phyloP scores from a whole-genome alignment of 2,113 vertebrate species.

The Amia ocellicauda region DNA sequence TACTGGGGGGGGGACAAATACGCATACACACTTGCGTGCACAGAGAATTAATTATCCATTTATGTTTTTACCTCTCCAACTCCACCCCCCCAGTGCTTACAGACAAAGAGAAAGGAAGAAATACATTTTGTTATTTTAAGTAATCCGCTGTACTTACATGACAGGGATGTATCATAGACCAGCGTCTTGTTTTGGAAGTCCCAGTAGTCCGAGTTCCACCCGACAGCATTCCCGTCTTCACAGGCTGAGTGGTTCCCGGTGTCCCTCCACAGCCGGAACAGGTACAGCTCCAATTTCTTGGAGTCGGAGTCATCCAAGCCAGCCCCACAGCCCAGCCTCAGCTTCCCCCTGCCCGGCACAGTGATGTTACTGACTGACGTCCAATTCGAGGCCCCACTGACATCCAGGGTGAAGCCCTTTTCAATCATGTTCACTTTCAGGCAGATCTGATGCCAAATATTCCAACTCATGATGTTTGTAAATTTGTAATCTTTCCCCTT shows the following conservation, averaged over 20 bases:
- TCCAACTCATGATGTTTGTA: slow-evolving; percentile 34
- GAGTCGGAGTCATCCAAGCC: neutral
- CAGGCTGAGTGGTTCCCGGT: slow-evolving; percentile 41
- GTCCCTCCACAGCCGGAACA: slow-evolving; percentile 64
- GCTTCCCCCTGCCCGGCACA: slow-evolving; percentile 38
- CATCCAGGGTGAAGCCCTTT: slow-evolving; percentile 55
- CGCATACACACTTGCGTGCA: too few species aligned
- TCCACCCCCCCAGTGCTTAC: too few species aligned
- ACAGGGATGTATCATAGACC: slow-evolving; percentile 43
- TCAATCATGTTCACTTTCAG: slow-evolving; percentile 38
- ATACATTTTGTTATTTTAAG: too few species aligned
- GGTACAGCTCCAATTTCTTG: slow-evolving; percentile 54
- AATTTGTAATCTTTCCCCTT: slow-evolving; percentile 56
- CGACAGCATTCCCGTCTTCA: slow-evolving; percentile 59
- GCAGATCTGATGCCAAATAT: slow-evolving; percentile 59
- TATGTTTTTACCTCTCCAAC: too few species aligned
- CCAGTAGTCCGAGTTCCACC: slow-evolving; percentile 59
- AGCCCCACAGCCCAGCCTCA: slow-evolving; percentile 57
- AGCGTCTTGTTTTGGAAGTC: slow-evolving; percentile 42
- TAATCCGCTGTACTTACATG: too few species aligned
- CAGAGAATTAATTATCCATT: too few species aligned
- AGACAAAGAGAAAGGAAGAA: too few species aligned
- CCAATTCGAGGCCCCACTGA: slow-evolving; percentile 18
- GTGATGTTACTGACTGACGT: slow-evolving; percentile 37
- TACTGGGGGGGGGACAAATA: too few species aligned